Percentiles rank a stretch among this genome's conserved stretches.
Evolutionary conservation across 2,888 invertebrate species (phyloP).

Genomic region (Apodemia zela): DNA sequence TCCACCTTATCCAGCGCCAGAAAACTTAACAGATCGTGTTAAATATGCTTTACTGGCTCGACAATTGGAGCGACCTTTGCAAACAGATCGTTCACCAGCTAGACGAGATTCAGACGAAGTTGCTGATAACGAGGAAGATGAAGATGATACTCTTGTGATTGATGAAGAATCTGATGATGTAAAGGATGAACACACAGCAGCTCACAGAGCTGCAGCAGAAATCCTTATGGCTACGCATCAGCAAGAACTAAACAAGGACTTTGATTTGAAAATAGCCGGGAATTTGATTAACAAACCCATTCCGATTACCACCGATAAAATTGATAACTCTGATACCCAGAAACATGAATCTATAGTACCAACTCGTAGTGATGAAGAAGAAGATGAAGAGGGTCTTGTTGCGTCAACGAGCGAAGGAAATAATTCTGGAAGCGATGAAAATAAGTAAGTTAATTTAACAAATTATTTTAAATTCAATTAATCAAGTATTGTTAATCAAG

Average conservation of each 20-base stretch:
- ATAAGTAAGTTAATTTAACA: slow-evolving; percentile 72
- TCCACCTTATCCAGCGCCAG: slow-evolving; percentile 58
- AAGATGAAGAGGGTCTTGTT: slow-evolving; percentile 90
- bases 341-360: slow-evolving; percentile 84
- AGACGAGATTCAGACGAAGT: slow-evolving; percentile 78
- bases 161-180: slow-evolving; percentile 80
- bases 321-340: slow-evolving; percentile 66
- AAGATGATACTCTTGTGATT: slow-evolving; percentile 84
- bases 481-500: too few relatives aligned
- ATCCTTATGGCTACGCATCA: slow-evolving; percentile 76
- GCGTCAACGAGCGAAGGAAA: slow-evolving; percentile 91
- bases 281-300: slow-evolving; percentile 78
- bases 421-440: slow-evolving; percentile 91
- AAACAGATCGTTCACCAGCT: slow-evolving; percentile 60
- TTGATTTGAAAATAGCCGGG: slow-evolving; percentile 77
- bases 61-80: slow-evolving; percentile 84
- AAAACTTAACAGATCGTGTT: slow-evolving; percentile 67
- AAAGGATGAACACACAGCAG: slow-evolving; percentile 64
- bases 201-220: slow-evolving; percentile 80
- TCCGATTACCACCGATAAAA: slow-evolving; percentile 42
- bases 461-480: not conserved
- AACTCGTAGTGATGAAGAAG: slow-evolving; percentile 80
- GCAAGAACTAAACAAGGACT: slow-evolving; percentile 71
- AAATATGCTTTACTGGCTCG: slow-evolving; percentile 89
- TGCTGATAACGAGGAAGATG: slow-evolving; percentile 83